phyloP scores from a whole-genome alignment of 2,888 invertebrate species.

The Pollenia labialis region DNA sequence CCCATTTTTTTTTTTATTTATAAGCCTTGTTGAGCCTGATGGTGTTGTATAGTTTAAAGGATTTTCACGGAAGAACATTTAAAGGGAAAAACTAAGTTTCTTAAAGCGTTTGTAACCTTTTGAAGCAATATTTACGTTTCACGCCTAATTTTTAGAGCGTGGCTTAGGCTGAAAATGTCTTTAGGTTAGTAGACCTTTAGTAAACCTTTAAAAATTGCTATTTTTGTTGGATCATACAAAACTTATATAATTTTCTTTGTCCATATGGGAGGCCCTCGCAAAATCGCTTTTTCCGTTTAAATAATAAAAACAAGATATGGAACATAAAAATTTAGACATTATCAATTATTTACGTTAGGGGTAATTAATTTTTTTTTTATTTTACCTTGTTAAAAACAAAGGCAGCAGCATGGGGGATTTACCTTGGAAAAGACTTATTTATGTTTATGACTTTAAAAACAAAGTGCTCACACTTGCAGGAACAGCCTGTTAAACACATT shows the following conservation, averaged over 20 bases:
- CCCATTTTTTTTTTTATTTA: background rate
- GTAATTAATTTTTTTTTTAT: background rate
- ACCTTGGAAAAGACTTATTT: background rate
- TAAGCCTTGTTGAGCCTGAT: slow-evolving; percentile 21
- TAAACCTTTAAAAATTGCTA: too few species aligned
- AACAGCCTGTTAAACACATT: slow-evolving; percentile 3
- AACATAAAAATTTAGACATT: slow-evolving; percentile 35
- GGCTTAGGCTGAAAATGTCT: too few species aligned
- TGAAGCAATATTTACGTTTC: too few species aligned
- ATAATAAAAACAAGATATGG: background rate
- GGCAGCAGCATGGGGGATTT: background rate
- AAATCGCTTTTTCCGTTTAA: slow-evolving; percentile 7
- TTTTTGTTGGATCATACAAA: too few species aligned
- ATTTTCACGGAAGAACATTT: slow-evolving; percentile 4
- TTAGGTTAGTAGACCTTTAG: too few species aligned
- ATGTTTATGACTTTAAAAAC: background rate
- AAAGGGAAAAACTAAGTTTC: too few species aligned
- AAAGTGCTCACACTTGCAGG: slow-evolving; percentile 3
- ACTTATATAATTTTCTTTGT: background rate
- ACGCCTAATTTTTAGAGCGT: too few species aligned
- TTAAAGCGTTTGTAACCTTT: too few species aligned
- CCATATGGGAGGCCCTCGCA: background rate
- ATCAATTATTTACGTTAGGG: slow-evolving; percentile 36
- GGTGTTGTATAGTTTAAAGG: slow-evolving; percentile 8
- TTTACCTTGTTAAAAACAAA: too few species aligned